Evolutionary conservation across 2,888 invertebrate species (phyloP).

Genomic region (Machimus rusticus): DNA sequence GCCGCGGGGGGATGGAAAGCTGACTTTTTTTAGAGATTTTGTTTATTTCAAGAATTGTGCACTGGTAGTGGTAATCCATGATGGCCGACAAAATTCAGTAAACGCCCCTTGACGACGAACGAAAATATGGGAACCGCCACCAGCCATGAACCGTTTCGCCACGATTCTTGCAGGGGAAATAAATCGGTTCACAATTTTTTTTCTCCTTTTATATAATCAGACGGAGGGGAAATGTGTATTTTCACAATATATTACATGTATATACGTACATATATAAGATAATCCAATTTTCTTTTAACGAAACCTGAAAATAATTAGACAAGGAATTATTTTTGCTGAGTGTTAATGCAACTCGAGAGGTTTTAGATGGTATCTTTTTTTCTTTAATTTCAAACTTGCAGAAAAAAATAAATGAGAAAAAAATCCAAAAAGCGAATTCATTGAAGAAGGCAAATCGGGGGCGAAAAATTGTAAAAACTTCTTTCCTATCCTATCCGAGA

Average conservation of each 20-base stretch:
- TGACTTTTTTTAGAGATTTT: not conserved
- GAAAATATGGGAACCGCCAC: not conserved
- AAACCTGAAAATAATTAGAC: not conserved
- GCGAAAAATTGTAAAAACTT: not conserved
- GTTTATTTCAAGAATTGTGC: not conserved
- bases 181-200: not conserved
- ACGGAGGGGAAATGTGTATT: not conserved
- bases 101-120: constrained; percentile 23
- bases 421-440: not conserved
- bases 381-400: not conserved
- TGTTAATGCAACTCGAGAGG: not conserved
- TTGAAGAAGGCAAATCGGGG: not conserved
- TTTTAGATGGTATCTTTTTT: not conserved
- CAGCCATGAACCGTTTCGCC: not conserved
- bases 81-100: constrained; percentile 2
- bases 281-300: not conserved
- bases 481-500: not conserved
- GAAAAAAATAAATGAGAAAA: not conserved
- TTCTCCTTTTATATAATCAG: not conserved
- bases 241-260: not conserved
- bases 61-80: constrained; percentile 1
- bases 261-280: not conserved
- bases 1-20: not conserved
- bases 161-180: not conserved
- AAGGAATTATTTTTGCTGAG: not conserved